Conservation (phyloP, 2,797 vertebrate genomes). For the Artibeus lituratus region DNA sequence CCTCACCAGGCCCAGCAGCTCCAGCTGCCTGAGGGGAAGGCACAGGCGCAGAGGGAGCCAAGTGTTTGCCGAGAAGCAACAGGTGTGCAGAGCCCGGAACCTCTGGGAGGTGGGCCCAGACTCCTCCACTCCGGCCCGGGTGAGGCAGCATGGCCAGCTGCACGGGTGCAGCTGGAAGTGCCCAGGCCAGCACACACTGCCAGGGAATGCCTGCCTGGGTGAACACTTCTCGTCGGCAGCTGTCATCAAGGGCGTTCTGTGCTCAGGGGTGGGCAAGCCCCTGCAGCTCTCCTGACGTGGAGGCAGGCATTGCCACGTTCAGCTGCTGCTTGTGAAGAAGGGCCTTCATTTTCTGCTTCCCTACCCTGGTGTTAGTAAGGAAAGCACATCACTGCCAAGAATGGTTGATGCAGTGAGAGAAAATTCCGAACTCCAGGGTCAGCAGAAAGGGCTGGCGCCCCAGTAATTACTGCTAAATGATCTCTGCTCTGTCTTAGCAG, state of each 20-base stretch:
- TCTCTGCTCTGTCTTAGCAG: slow-evolving; percentile 1
- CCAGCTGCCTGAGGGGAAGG: rapidly evolving
- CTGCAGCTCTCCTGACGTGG: neutral
- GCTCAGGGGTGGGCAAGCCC: neutral
- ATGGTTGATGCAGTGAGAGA: neutral
- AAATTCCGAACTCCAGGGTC: neutral
- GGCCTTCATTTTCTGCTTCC: slow-evolving; percentile 35
- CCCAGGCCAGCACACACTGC: neutral
- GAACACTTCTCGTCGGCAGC: neutral
- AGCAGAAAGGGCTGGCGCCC: neutral
- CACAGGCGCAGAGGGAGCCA: no score
- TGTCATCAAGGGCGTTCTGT: neutral
- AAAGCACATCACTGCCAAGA: slow-evolving; percentile 32
- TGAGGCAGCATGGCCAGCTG: neutral
- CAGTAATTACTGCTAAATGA: neutral
- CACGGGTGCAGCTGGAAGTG: rapidly evolving
- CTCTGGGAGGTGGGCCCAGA: neutral
- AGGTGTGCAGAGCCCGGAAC: neutral
- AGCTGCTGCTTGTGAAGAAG: neutral
- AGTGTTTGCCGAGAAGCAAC: neutral
- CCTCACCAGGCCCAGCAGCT: neutral
- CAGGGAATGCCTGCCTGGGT: neutral
- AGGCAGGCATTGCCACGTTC: neutral
- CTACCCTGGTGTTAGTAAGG: slow-evolving; percentile 22
- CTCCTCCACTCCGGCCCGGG: neutral